Conservation (phyloP, 2,888 invertebrate genomes). For the Meteorus cinctellus region DNA sequence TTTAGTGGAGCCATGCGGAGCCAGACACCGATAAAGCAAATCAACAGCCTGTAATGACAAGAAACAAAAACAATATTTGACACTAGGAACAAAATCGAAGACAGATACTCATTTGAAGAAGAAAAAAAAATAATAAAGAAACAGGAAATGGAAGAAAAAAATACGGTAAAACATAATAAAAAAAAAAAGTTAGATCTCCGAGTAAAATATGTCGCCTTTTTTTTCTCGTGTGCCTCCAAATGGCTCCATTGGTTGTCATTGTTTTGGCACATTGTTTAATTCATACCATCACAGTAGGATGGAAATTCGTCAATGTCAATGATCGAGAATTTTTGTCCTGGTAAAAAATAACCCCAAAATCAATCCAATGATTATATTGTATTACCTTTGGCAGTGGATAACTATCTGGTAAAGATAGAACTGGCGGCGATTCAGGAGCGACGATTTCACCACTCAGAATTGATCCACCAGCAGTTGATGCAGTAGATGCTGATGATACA, state of each 20-base stretch:
- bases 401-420: slow-evolving; percentile 70
- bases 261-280: slow-evolving; percentile 17
- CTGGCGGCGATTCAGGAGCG: slow-evolving; percentile 74
- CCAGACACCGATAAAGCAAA: slow-evolving; percentile 74
- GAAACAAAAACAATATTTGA: slow-evolving; percentile 71
- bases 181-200: background rate
- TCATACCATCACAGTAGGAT: slow-evolving; percentile 17
- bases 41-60: slow-evolving; percentile 73
- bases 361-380: background rate
- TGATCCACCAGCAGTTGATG: slow-evolving; percentile 63
- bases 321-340: background rate
- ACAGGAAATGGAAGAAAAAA: background rate
- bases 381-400: slow-evolving; percentile 72
- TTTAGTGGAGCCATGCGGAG: slow-evolving; percentile 73
- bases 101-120: slow-evolving; percentile 28
- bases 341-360: background rate
- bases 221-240: slow-evolving; percentile 32
- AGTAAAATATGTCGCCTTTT: background rate
- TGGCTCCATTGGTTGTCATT: slow-evolving; percentile 32
- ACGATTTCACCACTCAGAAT: slow-evolving; percentile 76
- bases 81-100: slow-evolving; percentile 53
- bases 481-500: slow-evolving; percentile 52
- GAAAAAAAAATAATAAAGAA: background rate
- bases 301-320: slow-evolving; percentile 10
- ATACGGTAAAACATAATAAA: background rate